phyloP scores from a whole-genome alignment of 2,113 vertebrate species.

The Struthio camelus region DNA sequence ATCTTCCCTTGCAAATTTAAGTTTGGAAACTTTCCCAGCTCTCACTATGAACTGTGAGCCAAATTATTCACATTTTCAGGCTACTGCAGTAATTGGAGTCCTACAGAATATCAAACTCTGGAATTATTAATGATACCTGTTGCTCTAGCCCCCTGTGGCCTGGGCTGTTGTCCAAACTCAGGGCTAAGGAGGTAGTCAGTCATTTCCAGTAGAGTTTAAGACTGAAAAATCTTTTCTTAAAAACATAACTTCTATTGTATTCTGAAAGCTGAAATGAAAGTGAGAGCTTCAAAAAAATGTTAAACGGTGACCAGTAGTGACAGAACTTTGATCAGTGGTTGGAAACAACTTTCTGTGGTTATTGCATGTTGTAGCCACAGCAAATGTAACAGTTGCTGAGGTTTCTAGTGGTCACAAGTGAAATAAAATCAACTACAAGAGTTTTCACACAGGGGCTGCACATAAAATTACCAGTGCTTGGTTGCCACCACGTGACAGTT shows the following conservation, averaged over 20 bases:
- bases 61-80: background rate
- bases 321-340: constrained; percentile 19
- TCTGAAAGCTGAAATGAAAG: background rate
- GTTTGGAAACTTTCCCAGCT: constrained; percentile 10
- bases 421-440: background rate
- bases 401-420: constrained; percentile 30
- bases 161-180: background rate
- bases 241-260: background rate
- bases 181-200: background rate
- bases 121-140: background rate
- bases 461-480: background rate
- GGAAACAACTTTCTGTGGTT: constrained; percentile 35
- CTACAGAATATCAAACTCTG: background rate
- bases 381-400: constrained; percentile 17
- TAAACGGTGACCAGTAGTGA: constrained; percentile 5
- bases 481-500: background rate
- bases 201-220: background rate
- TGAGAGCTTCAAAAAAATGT: background rate
- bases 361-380: constrained; percentile 35
- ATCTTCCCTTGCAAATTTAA: constrained; percentile 14
- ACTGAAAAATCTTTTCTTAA: background rate
- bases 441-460: background rate
- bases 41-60: background rate
- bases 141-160: background rate
- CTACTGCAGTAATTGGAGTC: background rate